Conservation (phyloP, 2,888 invertebrate species). For the Phasia obesa region DNA sequence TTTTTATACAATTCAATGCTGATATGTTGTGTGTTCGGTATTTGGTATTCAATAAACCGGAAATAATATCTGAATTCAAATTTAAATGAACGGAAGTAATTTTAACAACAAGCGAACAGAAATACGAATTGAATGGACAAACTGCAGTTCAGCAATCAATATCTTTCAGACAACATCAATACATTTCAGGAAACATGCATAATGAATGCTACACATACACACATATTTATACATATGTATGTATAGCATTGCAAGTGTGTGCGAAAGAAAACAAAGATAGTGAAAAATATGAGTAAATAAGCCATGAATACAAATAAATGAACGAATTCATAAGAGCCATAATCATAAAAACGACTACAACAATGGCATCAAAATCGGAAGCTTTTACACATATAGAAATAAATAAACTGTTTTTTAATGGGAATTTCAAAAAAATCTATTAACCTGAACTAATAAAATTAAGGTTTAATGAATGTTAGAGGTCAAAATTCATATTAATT, state of each 20-base stretch:
- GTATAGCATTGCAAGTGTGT: neutral
- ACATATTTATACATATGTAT: neutral
- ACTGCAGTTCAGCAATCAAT: conserved; percentile 39
- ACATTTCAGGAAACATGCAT: neutral
- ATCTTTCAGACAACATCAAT: conserved; percentile 19
- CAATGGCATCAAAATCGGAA: conserved; percentile 17
- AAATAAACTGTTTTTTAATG: conserved; percentile 31
- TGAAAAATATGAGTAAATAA: neutral
- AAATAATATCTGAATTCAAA: conserved; percentile 73
- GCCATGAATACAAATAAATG: conserved; percentile 36
- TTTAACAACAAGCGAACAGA: conserved; percentile 64
- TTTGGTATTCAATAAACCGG: conserved; percentile 71
- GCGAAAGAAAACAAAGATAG: neutral
- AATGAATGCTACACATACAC: neutral
- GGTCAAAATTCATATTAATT: neutral
- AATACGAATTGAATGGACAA: conserved; percentile 45
- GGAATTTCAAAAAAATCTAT: conserved; percentile 2
- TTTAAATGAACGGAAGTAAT: conserved; percentile 74
- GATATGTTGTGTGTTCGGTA: conserved; percentile 61
- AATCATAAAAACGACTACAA: conserved; percentile 13
- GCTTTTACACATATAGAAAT: conserved; percentile 16
- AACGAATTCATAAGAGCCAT: conserved; percentile 41
- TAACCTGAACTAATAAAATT: neutral
- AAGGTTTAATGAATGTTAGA: neutral
- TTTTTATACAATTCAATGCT: conserved; percentile 56